Evolutionary conservation across 2,113 vertebrate species (phyloP), one percentile per base, ranked within the genome.

Genomic region (Xenopus laevis): DNA sequence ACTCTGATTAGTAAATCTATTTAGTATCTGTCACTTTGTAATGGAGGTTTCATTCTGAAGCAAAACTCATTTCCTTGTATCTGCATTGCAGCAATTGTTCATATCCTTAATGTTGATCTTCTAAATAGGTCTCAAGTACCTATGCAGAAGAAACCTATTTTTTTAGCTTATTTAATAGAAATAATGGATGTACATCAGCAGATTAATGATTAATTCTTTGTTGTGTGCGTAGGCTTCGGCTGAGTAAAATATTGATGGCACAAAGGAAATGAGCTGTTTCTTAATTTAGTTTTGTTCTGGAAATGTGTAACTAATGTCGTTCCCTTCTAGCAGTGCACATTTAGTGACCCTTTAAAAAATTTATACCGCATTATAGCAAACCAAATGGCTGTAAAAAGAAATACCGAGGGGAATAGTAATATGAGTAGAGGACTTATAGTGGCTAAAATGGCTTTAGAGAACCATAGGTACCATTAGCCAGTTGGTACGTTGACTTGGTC

Each of bases 281-380:
- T 86, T 88, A 88, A 87, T 79, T 85, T 83, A 86, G 81, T 87
- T 89, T 88, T 82, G 80, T 84, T 84, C 85, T 88, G 79, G 78
- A 88, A 87, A 88, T 83, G 78, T 88, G 84, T 85, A 86, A 86
- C 80, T 83, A 84, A 84, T 86, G 78, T 81, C 79, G 72, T 81
- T 84, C 84, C 81, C 87, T 85, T 87, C 81, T 83, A 83, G 82
- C 78, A 79, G 69, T 79, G 65, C 76, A 75, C 71, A 84, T 82
- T 27, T 83, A 81, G 75, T 80, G 83, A 82, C 82, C 79, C 78
- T 85, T 84, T 81, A 79, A 81, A 86, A 86, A 82, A 79, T 82
- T 82, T 84, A 86, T 83, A 82, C 47, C 71, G 71, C 66, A 65
- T 61, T 71, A 79, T 77, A 81, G 72, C 78, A 83, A 82, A 85